These are phyloP conservation scores for Falco cherrug DNA, from an alignment of 2,797 vertebrate genomes.

Conservation along the genomic window DNA sequence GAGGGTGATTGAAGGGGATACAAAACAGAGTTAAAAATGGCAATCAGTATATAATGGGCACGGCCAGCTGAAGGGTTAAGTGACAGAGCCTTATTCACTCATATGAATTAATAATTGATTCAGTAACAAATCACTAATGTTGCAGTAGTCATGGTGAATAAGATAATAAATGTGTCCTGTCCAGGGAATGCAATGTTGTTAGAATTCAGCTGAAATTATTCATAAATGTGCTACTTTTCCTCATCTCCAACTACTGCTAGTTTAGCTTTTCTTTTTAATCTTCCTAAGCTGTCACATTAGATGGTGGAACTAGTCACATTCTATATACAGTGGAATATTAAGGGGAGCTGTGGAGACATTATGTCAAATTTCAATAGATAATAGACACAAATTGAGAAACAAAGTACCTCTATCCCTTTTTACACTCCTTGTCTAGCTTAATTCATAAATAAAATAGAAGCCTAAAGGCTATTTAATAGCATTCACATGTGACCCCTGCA, in stretches of 20 bases:
- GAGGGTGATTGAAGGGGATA: background rate
- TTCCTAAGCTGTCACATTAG: slow-evolving; percentile 79
- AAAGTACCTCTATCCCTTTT: slow-evolving; percentile 59
- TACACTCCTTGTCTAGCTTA: slow-evolving; percentile 23
- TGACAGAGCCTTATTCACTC: slow-evolving; percentile 74
- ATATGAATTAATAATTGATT: slow-evolving; percentile 85
- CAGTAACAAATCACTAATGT: slow-evolving; percentile 84
- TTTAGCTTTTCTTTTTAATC: slow-evolving; percentile 82
- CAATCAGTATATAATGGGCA: background rate
- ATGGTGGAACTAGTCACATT: slow-evolving; percentile 76
- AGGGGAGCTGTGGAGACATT: slow-evolving; percentile 69
- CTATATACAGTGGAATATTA: slow-evolving; percentile 76
- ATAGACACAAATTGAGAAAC: slow-evolving; percentile 75
- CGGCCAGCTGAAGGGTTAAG: slow-evolving; percentile 74
- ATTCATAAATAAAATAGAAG: slow-evolving; percentile 41
- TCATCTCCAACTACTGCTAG: slow-evolving; percentile 76
- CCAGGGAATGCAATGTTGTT: slow-evolving; percentile 82
- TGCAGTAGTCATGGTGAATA: slow-evolving; percentile 81
- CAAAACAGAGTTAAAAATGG: background rate
- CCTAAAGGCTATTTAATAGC: slow-evolving; percentile 22
- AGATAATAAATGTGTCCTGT: slow-evolving; percentile 84
- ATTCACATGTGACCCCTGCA: background rate
- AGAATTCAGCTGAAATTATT: slow-evolving; percentile 83
- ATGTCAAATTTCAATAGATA: slow-evolving; percentile 77
- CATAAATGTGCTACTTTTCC: slow-evolving; percentile 81